phyloP scores from a whole-genome alignment of 2,797 vertebrate genomes.

The Enteromius fasciolatus region DNA sequence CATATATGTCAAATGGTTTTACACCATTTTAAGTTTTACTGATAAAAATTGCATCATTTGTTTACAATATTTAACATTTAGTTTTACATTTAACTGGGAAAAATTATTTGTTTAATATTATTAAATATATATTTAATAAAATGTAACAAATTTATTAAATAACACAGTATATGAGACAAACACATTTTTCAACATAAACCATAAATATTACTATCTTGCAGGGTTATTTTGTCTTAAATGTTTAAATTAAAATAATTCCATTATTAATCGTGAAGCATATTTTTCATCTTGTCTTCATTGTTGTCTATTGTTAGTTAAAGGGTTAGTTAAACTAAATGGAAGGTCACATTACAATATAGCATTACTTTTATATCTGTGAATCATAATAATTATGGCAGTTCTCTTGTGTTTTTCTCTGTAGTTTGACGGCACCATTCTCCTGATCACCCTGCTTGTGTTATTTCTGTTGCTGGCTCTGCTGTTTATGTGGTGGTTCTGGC shows the following conservation, averaged over 20 bases:
- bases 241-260: neutral
- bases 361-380: neutral
- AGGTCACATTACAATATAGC: neutral
- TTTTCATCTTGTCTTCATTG: neutral
- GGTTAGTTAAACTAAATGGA: neutral
- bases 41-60: neutral
- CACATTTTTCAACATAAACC: neutral
- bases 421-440: constrained; percentile 89
- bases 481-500: constrained; percentile 87
- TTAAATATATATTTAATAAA: no score
- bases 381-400: neutral
- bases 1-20: neutral
- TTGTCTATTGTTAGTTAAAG: neutral
- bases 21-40: neutral
- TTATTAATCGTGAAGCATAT: neutral
- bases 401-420: constrained; percentile 59
- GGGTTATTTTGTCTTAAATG: neutral
- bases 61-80: neutral
- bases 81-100: neutral
- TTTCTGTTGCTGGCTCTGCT: constrained; percentile 81
- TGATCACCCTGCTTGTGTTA: constrained; percentile 86
- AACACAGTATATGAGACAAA: neutral
- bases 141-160: neutral
- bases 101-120: neutral
- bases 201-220: neutral